Evolutionary conservation across 2,888 invertebrate species (phyloP), one percentile per base, ranked within the genome.

Genomic region (Rhabditoides inermis): DNA sequence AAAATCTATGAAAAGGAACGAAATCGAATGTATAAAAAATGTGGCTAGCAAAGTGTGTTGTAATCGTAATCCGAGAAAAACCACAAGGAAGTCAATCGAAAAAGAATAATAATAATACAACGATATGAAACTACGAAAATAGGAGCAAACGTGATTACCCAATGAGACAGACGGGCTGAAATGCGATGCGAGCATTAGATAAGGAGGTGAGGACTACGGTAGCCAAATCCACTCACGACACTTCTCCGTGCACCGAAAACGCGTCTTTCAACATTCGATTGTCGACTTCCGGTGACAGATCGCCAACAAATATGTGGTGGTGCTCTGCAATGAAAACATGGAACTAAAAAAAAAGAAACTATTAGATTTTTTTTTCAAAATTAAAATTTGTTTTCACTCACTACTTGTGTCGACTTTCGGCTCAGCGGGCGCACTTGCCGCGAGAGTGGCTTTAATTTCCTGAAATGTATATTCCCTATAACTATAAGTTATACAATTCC

Each of bases 261-360:
- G 95, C 94, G 78, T 94, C 94, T 77, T 90, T 85, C 70, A 98
- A 82, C 68, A 90, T 89, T 79, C 92, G 90, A 75, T 92, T 92
- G 83, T 95, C 95, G 70, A 98, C 92, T 82, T 98, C 98, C 40
- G 94, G 92, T 78, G 94, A 92, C 69, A 98, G 83, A 82, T 98
- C 98, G 71, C 98, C 98, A 60, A 98, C 95, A 80, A 98, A 98
- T 83, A 98, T 92, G 83, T 98, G 95, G 82, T 90, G 91, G 81
- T 98, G 95, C 80, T 92, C 82, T 82, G 77, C 63, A 73, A 63
- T 35, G 15, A 1, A 26, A 15, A 27, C 28, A 10, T 10, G 41
- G 12, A 26, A 36, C 15, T 23, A n/a, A 22, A 52, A 20, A 10
- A 25, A 49, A 25, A 45, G 20, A 41, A 37, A 41, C 36, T 37